phyloP scores from a whole-genome alignment of 2,113 vertebrate species.

The Cheirogaleus medius region DNA sequence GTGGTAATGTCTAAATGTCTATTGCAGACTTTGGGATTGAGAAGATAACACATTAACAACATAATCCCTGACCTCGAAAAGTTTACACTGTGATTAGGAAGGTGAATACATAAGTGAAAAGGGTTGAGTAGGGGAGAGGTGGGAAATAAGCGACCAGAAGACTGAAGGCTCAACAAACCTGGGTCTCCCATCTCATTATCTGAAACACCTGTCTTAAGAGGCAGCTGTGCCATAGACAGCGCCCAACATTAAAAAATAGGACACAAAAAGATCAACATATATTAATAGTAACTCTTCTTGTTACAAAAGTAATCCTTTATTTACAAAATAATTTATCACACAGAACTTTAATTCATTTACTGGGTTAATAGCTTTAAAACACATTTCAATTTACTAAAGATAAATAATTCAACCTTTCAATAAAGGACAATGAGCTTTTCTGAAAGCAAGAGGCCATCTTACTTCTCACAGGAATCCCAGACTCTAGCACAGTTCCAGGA shows the following conservation, averaged over 20 bases:
- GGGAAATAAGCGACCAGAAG: not conserved
- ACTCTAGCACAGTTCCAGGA: not conserved
- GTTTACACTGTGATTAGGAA: not conserved
- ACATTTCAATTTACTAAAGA: slow-evolving; percentile 11
- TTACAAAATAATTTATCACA: slow-evolving; percentile 17
- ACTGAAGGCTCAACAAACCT: not conserved
- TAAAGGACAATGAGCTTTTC: not conserved
- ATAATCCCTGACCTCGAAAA: not conserved
- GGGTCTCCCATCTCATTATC: not conserved
- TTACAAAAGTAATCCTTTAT: not conserved
- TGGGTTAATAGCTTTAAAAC: not conserved
- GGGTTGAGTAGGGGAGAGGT: not conserved
- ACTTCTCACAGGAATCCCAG: not conserved
- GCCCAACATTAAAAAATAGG: not conserved
- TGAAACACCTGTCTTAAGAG: not conserved
- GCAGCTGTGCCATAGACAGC: not conserved
- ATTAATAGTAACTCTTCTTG: not conserved
- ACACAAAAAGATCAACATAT: not conserved
- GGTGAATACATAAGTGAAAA: not conserved
- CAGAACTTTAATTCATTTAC: not conserved
- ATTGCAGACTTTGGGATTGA: not conserved
- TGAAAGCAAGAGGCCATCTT: not conserved
- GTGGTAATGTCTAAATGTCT: not conserved
- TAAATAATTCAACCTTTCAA: not conserved
- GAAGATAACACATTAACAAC: not conserved